Percentiles rank a stretch among this genome's conserved stretches.
phyloP scores from a whole-genome alignment of 2,797 vertebrate genomes.

The Scarus forsteni region DNA sequence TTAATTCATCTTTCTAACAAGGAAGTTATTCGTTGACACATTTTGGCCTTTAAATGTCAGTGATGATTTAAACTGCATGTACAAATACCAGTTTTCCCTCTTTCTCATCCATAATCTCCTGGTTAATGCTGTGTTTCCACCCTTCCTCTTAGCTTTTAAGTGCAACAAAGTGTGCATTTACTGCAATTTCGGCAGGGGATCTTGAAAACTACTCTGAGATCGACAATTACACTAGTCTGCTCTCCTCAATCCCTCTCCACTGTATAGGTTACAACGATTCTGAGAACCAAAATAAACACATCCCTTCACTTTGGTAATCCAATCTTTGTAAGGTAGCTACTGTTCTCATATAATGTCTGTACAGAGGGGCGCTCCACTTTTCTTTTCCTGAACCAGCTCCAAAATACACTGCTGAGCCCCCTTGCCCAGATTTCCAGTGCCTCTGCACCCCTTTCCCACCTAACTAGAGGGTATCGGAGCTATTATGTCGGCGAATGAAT shows the following conservation, averaged over 20 bases:
- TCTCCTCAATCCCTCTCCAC: conserved; percentile 26
- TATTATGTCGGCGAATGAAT: conserved; percentile 73
- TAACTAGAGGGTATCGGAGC: conserved; percentile 70
- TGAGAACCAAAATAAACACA: conserved; percentile 77
- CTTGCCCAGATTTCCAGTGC: conserved; percentile 56
- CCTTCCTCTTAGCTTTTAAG: conserved; percentile 19
- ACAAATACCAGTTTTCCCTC: conserved; percentile 30
- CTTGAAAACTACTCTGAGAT: conserved; percentile 55
- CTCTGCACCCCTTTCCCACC: conserved; percentile 25
- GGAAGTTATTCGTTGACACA: conserved; percentile 49
- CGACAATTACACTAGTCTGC: conserved; percentile 60
- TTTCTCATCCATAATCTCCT: conserved; percentile 30
- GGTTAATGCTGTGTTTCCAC: conserved; percentile 10
- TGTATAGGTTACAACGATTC: conserved; percentile 72
- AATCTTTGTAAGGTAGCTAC: conserved; percentile 77
- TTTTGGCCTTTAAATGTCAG: conserved; percentile 37
- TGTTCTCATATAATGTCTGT: conserved; percentile 77
- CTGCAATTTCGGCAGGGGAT: conserved; percentile 31
- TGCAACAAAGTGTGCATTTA: conserved; percentile 17
- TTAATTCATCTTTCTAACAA: conserved; percentile 28
- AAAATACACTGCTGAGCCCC: conserved; percentile 78
- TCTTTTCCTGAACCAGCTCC: conserved; percentile 83
- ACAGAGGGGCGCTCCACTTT: conserved; percentile 77
- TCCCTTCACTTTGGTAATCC: conserved; percentile 70
- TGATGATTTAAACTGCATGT: conserved; percentile 30